Conservation (phyloP, 2,888 invertebrate genomes). For the Sinodicranocentrus sp. region DNA sequence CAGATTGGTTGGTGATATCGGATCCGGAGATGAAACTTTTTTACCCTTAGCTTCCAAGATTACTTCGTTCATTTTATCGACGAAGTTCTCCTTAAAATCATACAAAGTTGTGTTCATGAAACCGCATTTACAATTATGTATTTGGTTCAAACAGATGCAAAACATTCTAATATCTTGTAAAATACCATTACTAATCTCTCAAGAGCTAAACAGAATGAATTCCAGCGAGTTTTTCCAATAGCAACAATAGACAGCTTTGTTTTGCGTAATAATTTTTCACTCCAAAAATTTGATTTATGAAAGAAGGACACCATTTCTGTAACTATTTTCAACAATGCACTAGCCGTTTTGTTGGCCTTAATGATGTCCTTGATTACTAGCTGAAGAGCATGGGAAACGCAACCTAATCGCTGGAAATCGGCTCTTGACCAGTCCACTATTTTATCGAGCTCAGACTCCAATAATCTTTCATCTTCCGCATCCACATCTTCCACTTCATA, state of each 20-base stretch:
- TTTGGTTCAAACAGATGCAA: too few relatives aligned
- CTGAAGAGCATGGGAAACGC: conserved; percentile 31
- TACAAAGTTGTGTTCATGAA: not conserved
- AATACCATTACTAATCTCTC: conserved; percentile 5
- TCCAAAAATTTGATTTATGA: conserved; percentile 24
- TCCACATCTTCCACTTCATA: not conserved
- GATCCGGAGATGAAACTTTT: not conserved
- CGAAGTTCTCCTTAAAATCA: conserved; percentile 8
- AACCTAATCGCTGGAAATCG: conserved; percentile 4
- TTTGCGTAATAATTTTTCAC: not conserved
- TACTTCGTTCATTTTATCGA: conserved; percentile 7
- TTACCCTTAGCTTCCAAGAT: not conserved
- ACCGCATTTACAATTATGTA: too few relatives aligned
- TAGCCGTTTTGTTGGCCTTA: not conserved
- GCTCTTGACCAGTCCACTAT: not conserved
- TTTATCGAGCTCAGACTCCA: not conserved
- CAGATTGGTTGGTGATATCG: not conserved
- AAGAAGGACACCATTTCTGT: conserved; percentile 11
- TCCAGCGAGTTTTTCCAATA: conserved; percentile 21
- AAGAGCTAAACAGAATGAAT: not conserved
- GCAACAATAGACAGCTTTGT: conserved; percentile 3
- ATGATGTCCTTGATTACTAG: conserved; percentile 22
- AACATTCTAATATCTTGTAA: not conserved
- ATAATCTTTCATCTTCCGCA: not conserved
- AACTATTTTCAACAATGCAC: not conserved